Evolutionary conservation across 1,140 invertebrate genomes (phyloP), one percentile per base, ranked within the genome.

Genomic region (Babylonia areolata): DNA sequence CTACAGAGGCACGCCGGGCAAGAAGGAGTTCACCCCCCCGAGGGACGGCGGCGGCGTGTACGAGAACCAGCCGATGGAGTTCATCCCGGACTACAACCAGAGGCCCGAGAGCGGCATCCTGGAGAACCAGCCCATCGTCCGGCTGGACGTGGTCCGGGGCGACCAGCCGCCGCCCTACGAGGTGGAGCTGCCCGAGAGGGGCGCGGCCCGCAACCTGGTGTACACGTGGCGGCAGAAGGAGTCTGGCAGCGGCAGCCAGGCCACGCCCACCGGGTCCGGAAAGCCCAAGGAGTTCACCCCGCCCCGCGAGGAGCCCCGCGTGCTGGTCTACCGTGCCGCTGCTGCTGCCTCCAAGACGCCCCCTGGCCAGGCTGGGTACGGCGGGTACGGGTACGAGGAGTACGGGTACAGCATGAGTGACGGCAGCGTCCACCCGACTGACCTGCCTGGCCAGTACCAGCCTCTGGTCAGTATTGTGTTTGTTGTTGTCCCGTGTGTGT

Each of bases 251-350:
- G 89, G 86, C 86, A 85, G 80, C 81, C 89, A 81, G 31, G 58
- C 88, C 64, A 87, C 87, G 0, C 87, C 89, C 2, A 86, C 90
- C 23, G 84, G 87, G 20, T 83, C 89, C 5, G 90, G 89, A 0
- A 87, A 87, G 77, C 87, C 80, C 39, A 91, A 91, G 87, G 92
- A 93, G 84, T 93, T 93, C 81, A 93, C 92, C 6, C 92, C 92
- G 31, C 92, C 92, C 5, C 85, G 92, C 35, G 92, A 91, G 17
- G 89, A 91, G 20, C 83, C 88, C 3, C 84, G 88, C 42, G 81
- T 88, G 69, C 79, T 79, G 37, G 40, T 83, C 17, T 54, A 73
- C 17, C 83, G 82, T 37, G 87, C 85, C 75, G 12, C 73, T 20
- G 71, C 84, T 20, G 83, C 86, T 33, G 40, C 84, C 85, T 85